Conservation (phyloP, 2,797 vertebrate genomes). For the Clarias platycephalus region DNA sequence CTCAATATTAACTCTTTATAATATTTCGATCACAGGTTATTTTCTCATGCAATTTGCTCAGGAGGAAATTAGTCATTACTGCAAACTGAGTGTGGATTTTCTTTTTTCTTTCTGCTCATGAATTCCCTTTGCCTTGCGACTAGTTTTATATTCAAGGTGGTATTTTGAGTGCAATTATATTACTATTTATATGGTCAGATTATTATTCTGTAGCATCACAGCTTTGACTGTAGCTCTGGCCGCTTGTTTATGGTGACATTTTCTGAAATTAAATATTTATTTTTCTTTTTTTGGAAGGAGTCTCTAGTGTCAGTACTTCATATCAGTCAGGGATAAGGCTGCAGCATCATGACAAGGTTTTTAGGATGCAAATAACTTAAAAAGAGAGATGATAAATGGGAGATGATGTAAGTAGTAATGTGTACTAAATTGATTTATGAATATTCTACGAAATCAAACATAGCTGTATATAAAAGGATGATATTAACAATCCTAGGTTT, state of each 20-base stretch:
- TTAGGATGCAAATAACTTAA: neutral
- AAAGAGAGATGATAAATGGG: too few species aligned
- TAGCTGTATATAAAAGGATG: neutral
- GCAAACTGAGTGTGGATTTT: neutral
- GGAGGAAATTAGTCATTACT: neutral
- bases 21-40: neutral
- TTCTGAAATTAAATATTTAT: neutral
- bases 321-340: neutral
- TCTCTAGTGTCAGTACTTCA: neutral
- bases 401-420: neutral
- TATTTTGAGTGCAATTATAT: neutral
- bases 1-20: neutral
- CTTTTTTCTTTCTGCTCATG: neutral
- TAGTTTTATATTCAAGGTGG: neutral
- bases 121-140: too few species aligned
- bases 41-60: neutral
- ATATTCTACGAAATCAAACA: neutral
- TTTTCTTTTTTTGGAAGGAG: neutral
- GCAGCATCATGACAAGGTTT: neutral
- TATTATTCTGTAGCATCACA: neutral
- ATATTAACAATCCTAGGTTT: neutral
- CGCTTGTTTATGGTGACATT: neutral
- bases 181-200: neutral
- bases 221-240: neutral
- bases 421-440: neutral